phyloP scores from a whole-genome alignment of 2,888 invertebrate species.

The Choristoneura rosaceana region DNA sequence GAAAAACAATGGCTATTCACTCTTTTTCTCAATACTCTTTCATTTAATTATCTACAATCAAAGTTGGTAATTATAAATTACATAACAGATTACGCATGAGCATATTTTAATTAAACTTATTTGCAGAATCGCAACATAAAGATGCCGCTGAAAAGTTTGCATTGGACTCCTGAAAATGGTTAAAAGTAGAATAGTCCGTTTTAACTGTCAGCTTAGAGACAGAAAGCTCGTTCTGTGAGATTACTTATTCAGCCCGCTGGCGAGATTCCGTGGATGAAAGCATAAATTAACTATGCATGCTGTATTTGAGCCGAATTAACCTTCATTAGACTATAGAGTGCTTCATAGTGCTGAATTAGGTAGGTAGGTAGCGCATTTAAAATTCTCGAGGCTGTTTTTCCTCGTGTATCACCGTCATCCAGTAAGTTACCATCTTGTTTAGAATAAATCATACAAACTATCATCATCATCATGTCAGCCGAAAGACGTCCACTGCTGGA shows the following conservation, averaged over 20 bases:
- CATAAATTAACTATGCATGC: slow-evolving; percentile 34
- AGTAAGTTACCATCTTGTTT: too few species aligned
- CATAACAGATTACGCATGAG: too few species aligned
- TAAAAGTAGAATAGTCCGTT: slow-evolving; percentile 25
- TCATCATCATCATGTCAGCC: too few species aligned
- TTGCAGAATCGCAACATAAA: too few species aligned
- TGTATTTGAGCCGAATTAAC: slow-evolving; percentile 30
- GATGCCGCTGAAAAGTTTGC: neutral
- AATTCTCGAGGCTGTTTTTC: neutral
- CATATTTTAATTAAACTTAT: too few species aligned
- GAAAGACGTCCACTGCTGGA: too few species aligned
- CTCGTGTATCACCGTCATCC: neutral
- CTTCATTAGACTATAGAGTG: slow-evolving; percentile 29
- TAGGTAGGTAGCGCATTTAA: slow-evolving; percentile 1
- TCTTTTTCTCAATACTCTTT: too few species aligned
- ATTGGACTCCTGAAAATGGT: neutral
- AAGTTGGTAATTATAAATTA: too few species aligned
- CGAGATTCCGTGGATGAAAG: slow-evolving; percentile 21
- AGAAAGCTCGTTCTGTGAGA: slow-evolving; percentile 12
- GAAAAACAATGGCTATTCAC: too few species aligned
- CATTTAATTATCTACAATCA: too few species aligned
- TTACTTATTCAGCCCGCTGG: slow-evolving; percentile 26
- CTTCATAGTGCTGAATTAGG: slow-evolving; percentile 9
- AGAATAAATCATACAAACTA: too few species aligned
- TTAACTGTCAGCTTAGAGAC: slow-evolving; percentile 2